Conservation (phyloP, 2,888 invertebrate genomes). For the Cryptus viduatorius region DNA sequence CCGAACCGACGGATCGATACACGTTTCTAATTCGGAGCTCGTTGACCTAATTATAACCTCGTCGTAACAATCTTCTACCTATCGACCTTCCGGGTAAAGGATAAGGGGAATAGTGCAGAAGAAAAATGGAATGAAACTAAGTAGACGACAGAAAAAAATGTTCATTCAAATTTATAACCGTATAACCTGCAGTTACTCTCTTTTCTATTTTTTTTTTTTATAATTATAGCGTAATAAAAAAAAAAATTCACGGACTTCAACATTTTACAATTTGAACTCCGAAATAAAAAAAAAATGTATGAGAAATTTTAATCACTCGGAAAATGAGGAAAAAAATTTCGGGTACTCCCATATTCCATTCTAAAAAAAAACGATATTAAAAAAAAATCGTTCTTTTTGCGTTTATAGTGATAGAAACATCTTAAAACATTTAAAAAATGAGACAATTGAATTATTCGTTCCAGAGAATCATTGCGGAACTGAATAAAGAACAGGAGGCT, state of each 20-base stretch:
- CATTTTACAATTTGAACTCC: too few relatives aligned
- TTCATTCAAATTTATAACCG: not conserved
- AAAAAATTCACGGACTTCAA: too few relatives aligned
- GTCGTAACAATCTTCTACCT: conserved; percentile 21
- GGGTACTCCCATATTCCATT: too few relatives aligned
- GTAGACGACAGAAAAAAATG: too few relatives aligned
- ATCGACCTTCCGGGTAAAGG: conserved; percentile 14
- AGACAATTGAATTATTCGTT: conserved; percentile 74
- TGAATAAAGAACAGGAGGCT: conserved; percentile 98
- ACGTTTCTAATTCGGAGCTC: conserved; percentile 59
- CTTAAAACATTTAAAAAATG: not conserved
- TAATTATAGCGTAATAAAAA: too few relatives aligned
- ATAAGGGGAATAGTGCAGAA: not conserved
- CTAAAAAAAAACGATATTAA: too few relatives aligned
- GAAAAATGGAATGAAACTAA: not conserved
- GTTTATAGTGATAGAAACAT: not conserved
- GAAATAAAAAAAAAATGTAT: too few relatives aligned
- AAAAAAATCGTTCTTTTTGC: not conserved
- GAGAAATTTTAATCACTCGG: too few relatives aligned
- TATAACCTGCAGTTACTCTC: too few relatives aligned
- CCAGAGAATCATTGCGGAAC: conserved; percentile 98
- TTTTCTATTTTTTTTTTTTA: too few relatives aligned
- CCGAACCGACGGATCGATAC: conserved; percentile 46
- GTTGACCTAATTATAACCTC: conserved; percentile 63
- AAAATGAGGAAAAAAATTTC: too few relatives aligned